phyloP scores from a whole-genome alignment of 2,113 vertebrate species.

The Thalassoma bifasciatum region DNA sequence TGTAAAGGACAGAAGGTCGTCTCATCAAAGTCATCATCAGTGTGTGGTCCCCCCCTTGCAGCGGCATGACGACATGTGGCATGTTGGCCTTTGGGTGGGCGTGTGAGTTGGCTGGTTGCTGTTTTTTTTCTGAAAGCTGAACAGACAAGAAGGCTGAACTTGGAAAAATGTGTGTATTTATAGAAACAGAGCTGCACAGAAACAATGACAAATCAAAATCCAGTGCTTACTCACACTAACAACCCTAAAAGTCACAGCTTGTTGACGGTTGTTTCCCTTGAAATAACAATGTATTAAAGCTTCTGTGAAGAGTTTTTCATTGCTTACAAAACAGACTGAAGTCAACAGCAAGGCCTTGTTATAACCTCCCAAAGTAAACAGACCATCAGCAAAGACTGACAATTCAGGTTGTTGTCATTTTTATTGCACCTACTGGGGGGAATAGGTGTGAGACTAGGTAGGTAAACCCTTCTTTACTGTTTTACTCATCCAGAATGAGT shows the following conservation, averaged over 20 bases:
- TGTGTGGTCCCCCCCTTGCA: slow-evolving; percentile 62
- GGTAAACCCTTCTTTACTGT: no score
- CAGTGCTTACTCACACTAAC: not conserved
- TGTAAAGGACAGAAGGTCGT: slow-evolving; percentile 47
- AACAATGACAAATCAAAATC: not conserved
- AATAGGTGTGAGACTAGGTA: no score
- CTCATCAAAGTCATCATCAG: slow-evolving; percentile 28
- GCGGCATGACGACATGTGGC: slow-evolving; percentile 30
- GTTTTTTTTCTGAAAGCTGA: not conserved
- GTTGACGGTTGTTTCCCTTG: not conserved
- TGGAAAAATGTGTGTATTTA: not conserved
- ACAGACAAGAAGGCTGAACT: not conserved
- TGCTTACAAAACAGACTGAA: no score
- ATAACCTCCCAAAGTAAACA: no score
- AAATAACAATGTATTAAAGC: no score
- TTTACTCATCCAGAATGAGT: no score
- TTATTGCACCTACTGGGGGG: no score
- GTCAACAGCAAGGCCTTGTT: no score
- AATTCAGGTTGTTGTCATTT: no score
- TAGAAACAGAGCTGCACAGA: not conserved
- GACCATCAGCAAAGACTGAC: no score
- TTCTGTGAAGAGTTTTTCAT: no score
- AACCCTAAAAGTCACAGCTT: not conserved
- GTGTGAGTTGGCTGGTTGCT: not conserved
- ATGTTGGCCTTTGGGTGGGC: slow-evolving; percentile 27